These are phyloP conservation scores for Drosophila simulans DNA, from an alignment of 1,140 invertebrate species.

Conservation along the genomic window DNA sequence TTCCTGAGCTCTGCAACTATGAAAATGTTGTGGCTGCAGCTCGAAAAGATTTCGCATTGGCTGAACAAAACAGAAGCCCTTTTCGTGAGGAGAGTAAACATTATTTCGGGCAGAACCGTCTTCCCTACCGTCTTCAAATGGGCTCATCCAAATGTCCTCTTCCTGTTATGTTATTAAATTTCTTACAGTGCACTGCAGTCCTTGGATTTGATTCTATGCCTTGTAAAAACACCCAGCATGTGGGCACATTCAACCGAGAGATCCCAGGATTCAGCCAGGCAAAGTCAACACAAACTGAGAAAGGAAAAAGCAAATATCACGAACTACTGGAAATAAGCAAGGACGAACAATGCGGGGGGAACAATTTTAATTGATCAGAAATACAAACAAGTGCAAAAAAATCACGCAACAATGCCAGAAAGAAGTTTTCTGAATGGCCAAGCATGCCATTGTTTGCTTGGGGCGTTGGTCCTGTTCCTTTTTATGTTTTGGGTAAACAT, in stretches of 20 bases:
- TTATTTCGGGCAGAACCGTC: neutral
- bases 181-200: constrained; percentile 43
- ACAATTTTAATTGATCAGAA: constrained; percentile 79
- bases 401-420: constrained; percentile 15
- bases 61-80: constrained; percentile 32
- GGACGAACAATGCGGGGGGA: constrained; percentile 34
- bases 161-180: constrained; percentile 16
- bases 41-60: constrained; percentile 61
- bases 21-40: constrained; percentile 71
- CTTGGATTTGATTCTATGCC: constrained; percentile 1
- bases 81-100: constrained; percentile 45
- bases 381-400: constrained; percentile 81
- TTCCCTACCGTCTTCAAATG: too few species aligned
- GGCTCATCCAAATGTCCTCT: too few species aligned
- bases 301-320: constrained; percentile 67
- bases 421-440: constrained; percentile 14
- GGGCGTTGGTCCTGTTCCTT: constrained; percentile 64
- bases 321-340: constrained; percentile 49
- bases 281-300: constrained; percentile 61
- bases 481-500: constrained; percentile 77
- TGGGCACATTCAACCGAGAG: constrained; percentile 65
- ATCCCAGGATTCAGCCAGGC: constrained; percentile 3
- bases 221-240: constrained; percentile 68
- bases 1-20: constrained; percentile 70
- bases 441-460: constrained; percentile 35